Evolutionary conservation across 2,888 invertebrate species (phyloP).

Genomic region (Heliconius sara): DNA sequence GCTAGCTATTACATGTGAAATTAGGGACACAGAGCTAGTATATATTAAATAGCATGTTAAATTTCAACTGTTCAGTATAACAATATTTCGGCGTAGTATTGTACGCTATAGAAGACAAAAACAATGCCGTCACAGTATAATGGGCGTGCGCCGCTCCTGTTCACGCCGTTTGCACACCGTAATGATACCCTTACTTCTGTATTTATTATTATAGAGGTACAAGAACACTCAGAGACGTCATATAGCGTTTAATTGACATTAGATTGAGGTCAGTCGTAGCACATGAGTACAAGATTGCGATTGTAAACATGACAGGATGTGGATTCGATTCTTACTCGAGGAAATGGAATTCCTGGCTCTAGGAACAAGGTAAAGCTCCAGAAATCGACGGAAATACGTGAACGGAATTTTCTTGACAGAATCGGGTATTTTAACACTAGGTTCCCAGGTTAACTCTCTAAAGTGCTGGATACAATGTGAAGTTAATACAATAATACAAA

Average conservation of each 20-base stretch:
- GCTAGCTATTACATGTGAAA: not conserved
- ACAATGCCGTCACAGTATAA: slow-evolving; percentile 38
- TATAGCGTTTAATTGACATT: not conserved
- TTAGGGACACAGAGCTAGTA: not conserved
- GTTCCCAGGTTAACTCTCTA: not conserved
- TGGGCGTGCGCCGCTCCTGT: slow-evolving; percentile 49
- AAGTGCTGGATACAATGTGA: not conserved
- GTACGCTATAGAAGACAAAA: slow-evolving; percentile 15
- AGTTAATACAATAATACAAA: not conserved
- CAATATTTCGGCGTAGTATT: slow-evolving; percentile 16
- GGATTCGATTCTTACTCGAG: too few relatives aligned
- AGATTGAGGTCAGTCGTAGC: not conserved
- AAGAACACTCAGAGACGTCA: not conserved
- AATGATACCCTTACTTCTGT: slow-evolving; percentile 47
- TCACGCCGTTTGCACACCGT: slow-evolving; percentile 53
- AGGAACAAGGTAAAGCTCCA: not conserved
- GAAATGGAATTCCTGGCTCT: not conserved
- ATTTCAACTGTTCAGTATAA: not conserved
- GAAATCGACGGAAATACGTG: not conserved
- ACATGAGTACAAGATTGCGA: not conserved
- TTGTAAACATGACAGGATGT: not conserved
- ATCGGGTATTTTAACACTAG: not conserved
- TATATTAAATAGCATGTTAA: not conserved
- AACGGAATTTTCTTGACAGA: not conserved
- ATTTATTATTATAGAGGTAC: not conserved